A percentile compares a stretch with the other conserved stretches of the same genome.
Evolutionary conservation across 2,113 vertebrate species (phyloP).

Genomic region (Phoxinus phoxinus): DNA sequence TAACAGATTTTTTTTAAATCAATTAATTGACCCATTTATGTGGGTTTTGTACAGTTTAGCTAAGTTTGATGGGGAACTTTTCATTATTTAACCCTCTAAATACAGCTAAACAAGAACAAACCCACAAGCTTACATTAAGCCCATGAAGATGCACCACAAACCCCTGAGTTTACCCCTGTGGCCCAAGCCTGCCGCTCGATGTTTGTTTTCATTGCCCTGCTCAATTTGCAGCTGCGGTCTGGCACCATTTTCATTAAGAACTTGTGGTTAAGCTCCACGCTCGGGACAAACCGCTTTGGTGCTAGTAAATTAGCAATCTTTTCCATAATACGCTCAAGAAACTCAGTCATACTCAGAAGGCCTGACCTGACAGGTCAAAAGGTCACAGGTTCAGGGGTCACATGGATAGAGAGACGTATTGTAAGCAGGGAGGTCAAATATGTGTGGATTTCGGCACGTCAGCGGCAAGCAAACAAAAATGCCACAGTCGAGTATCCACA

Average conservation of each 20-base stretch:
- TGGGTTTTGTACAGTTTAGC: neutral
- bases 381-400: slow-evolving; percentile 65
- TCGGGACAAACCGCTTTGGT: neutral
- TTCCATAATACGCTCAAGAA: slow-evolving; percentile 33
- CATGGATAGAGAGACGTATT: slow-evolving; percentile 69
- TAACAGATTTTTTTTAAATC: neutral
- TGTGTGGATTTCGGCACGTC: slow-evolving; percentile 72
- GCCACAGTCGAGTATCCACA: neutral
- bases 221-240: slow-evolving; percentile 49
- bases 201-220: slow-evolving; percentile 57
- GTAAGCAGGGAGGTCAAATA: slow-evolving; percentile 71
- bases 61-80: neutral
- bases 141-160: slow-evolving; percentile 19
- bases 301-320: slow-evolving; percentile 12
- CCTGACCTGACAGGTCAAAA: slow-evolving; percentile 59
- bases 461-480: slow-evolving; percentile 65
- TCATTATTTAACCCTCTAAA: neutral
- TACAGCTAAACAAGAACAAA: neutral
- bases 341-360: slow-evolving; percentile 43
- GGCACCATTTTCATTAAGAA: slow-evolving; percentile 22
- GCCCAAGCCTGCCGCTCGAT: neutral
- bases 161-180: slow-evolving; percentile 4
- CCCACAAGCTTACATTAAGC: neutral
- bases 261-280: neutral
- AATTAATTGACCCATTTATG: neutral